Base-by-base conservation (phyloP, 2,888 invertebrate genomes). In the Sceliomorpha sp. region DNA sequence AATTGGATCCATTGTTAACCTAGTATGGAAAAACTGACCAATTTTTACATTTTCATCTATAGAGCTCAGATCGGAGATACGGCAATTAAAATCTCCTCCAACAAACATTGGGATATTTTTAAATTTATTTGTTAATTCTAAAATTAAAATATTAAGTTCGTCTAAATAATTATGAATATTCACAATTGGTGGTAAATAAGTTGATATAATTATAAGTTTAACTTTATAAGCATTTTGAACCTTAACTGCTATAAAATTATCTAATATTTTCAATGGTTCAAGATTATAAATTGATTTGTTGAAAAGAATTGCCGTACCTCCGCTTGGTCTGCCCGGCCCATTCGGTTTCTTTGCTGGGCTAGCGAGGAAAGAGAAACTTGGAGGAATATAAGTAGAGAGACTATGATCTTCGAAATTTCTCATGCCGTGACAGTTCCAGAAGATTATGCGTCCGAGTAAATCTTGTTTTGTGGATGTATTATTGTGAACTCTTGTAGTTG, bases 381-480 rank as follows among this genome's bases (percentile, higher is more conserved):
- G n/a, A n/a, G n/a, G n/a, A n/a, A n/a, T 27, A 12, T 10, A 24
- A 8, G 24, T 10, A 12, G 24, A 42, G 5, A 10, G 5, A 26
- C n/a, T 5, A 2, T 0, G 4, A 12, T 37, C 27, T 5, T 17
- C 37, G 2, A 26, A 7, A 17, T 50, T 50, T 9, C 15, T 14
- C 3, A 50, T 14, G 14, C 50, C 50, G 14, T 36, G 34, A 6
- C 36, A 24, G 26, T 48, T 48, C 48, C 48, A 48, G 15, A 36
- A 36, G 6, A 36, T 36, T 12, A 36, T 14, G 2, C 27, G n/a
- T n/a, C n/a, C n/a, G n/a, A n/a, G n/a, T n/a, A n/a, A n/a, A n/a
- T n/a, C n/a, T n/a, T n/a, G n/a, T n/a, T n/a, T n/a, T n/a, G n/a
- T n/a, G n/a, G n/a, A n/a, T n/a, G n/a, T n/a, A n/a, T n/a, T n/a